Percentiles rank a stretch among this genome's conserved stretches.
Conservation (phyloP, 1,140 invertebrate species). For the Harpegnathos saltator region DNA sequence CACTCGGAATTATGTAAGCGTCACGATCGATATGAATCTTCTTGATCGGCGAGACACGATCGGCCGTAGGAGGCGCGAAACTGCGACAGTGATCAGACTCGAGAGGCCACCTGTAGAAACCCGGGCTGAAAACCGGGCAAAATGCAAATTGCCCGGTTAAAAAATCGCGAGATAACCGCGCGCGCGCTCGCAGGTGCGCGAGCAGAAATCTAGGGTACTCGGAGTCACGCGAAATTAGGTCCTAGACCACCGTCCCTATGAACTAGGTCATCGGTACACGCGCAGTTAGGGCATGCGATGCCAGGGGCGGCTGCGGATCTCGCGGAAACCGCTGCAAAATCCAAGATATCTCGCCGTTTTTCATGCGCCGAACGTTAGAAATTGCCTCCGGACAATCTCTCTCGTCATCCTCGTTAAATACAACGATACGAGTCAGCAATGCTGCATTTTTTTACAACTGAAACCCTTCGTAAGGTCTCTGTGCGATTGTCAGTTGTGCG, state of each 20-base stretch:
- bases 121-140: neutral
- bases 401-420: no score
- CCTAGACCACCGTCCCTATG: constrained; percentile 48
- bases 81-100: no score
- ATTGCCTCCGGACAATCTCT: no score
- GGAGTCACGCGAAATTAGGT: constrained; percentile 59
- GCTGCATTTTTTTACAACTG: no score
- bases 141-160: constrained; percentile 20
- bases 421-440: no score
- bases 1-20: neutral
- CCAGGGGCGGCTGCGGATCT: constrained; percentile 24
- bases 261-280: constrained; percentile 67
- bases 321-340: neutral
- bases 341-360: neutral
- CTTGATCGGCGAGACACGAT: neutral
- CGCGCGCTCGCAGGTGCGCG: neutral
- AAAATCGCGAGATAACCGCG: constrained; percentile 31
- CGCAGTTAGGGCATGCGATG: constrained; percentile 13
- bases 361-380: neutral
- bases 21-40: neutral
- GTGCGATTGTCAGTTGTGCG: no score
- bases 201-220: constrained; percentile 51
- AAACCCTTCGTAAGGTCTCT: no score
- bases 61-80: neutral
- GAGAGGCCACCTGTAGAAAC: constrained; percentile 36